Evolutionary conservation across 1,140 invertebrate genomes (phyloP), one percentile per base, ranked within the genome.

Genomic region (Ganaspis sp.): DNA sequence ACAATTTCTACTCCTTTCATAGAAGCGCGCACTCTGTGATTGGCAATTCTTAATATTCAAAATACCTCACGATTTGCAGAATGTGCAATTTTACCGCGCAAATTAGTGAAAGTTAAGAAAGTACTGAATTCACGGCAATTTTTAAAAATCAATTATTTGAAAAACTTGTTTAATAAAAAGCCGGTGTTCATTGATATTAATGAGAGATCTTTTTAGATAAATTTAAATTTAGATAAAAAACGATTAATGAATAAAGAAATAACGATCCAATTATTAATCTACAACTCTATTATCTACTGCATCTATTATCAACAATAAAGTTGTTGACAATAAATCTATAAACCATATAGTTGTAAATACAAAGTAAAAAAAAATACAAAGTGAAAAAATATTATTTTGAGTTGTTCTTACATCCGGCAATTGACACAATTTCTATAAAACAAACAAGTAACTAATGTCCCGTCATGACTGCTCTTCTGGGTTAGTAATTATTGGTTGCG

Each of bases 381-480:
- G n/a, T n/a, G n/a, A n/a, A n/a, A n/a, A 19, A 58, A 21, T 19
- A 58, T 3, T 21, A 58, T 58, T 23, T n/a, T n/a, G n/a, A n/a
- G n/a, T n/a, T n/a, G n/a, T 19, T 5, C 8, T 6, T 21, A 64
- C 54, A 29, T 64, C 54, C 54, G 54, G 54, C 2, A 12, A 64
- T 64, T 64, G 54, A 64, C 54, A 64, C 54, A 12, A 26, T 64
- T 64, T 64, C 17, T 54, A 11, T 23, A 26, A 26, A 64, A 64
- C 12, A 58, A 21, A 23, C 11, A 64, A 11, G 21, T 26, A 26
- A 64, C 26, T 64, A 26, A 54, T 19, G 21, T 64, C 26, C 23
- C 9, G 21, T 26, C 9, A 15, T 15, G 54, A 26, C 9, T 12
- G 9, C 0, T 26, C 23, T 64, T 64, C 23, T 54, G 9, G 23